Percentiles rank a stretch among this genome's conserved stretches.
Conservation (phyloP, 2,888 invertebrate species). For the Seira musarum region DNA sequence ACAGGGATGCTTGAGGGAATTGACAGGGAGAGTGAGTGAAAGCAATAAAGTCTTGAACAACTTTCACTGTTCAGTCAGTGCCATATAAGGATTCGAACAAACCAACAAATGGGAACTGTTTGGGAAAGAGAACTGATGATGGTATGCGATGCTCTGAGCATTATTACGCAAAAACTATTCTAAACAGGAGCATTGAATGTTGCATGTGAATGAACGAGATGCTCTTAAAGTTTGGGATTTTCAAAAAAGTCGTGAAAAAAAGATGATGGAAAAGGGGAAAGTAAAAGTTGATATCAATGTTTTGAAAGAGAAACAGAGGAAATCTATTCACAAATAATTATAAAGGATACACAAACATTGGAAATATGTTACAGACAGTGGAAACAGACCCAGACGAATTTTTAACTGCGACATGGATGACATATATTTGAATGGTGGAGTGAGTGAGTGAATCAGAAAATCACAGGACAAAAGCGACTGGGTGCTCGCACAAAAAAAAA, state of each 20-base stretch:
- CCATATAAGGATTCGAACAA: neutral
- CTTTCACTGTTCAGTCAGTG: conserved; percentile 26
- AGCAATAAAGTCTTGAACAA: conserved; percentile 36
- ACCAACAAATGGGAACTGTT: too few species aligned
- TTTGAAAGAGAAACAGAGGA: neutral
- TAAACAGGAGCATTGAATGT: neutral
- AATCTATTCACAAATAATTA: conserved; percentile 10
- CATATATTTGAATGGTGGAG: neutral
- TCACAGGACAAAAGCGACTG: neutral
- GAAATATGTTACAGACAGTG: neutral
- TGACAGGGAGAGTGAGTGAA: conserved; percentile 35
- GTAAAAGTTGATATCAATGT: neutral
- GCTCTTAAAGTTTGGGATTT: too few species aligned
- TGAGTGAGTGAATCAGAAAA: neutral
- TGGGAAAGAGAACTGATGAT: too few species aligned
- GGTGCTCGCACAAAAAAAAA: too few species aligned
- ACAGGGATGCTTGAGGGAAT: conserved; percentile 31
- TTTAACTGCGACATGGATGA: neutral
- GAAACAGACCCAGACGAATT: neutral
- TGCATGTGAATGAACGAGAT: neutral
- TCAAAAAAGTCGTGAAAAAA: too few species aligned
- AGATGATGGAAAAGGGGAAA: neutral
- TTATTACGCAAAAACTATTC: neutral
- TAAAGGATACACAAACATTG: neutral
- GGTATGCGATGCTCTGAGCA: too few species aligned